Percentiles rank a stretch among this genome's conserved stretches.
Conservation (phyloP, 2,113 vertebrate genomes). For the Campylomormyrus tamandua region DNA sequence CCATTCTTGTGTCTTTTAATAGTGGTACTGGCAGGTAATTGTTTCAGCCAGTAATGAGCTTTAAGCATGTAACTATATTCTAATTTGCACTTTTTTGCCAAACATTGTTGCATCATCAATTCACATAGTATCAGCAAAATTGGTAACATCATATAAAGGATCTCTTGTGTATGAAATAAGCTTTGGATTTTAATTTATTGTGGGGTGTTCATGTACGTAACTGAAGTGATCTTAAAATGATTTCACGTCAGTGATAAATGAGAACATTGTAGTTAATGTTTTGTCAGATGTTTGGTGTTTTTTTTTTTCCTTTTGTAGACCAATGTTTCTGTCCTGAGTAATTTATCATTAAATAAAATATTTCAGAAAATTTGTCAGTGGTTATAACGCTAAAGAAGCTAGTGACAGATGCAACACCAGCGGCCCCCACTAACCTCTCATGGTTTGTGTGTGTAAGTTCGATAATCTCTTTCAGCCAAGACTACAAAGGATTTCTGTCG, state of each 20-base stretch:
- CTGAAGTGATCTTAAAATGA: background rate
- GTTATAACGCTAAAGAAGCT: background rate
- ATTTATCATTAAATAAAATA: conserved; percentile 4
- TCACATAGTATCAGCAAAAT: background rate
- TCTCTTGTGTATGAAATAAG: background rate
- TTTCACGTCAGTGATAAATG: background rate
- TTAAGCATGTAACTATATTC: background rate
- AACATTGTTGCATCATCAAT: background rate
- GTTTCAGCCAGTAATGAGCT: background rate
- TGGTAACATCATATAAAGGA: background rate
- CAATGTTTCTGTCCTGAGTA: background rate
- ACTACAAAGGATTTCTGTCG: background rate
- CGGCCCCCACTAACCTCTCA: too few species aligned
- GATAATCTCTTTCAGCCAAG: background rate
- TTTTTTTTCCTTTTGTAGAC: background rate
- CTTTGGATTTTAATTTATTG: background rate
- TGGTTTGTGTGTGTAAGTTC: background rate
- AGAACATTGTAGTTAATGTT: background rate
- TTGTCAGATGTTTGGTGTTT: background rate
- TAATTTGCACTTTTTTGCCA: conserved; percentile 3
- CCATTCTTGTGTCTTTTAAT: background rate
- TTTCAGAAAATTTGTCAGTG: background rate
- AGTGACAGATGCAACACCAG: background rate
- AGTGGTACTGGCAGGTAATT: background rate
- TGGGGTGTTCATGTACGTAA: background rate